Percentiles rank a stretch among this genome's conserved stretches.
Evolutionary conservation across 2,888 invertebrate genomes (phyloP).

Genomic region (Tridacna gigas): DNA sequence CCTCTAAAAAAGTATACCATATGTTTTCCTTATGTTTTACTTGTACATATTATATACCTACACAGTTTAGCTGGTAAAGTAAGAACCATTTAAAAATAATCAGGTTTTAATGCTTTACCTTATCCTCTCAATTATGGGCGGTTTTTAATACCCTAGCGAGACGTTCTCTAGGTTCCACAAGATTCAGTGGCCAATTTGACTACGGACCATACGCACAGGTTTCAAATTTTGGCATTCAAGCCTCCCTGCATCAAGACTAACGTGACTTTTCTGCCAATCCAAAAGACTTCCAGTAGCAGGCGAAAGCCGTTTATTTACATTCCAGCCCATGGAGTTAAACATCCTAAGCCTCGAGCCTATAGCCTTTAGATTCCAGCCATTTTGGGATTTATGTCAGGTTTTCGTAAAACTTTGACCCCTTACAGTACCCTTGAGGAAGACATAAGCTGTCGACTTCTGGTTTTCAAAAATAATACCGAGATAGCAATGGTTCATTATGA

Average conservation of each 20-base stretch:
- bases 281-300: slow-evolving; percentile 7
- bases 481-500: slow-evolving; percentile 22
- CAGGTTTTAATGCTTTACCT: slow-evolving; percentile 25
- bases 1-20: no score
- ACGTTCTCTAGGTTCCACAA: slow-evolving; percentile 16
- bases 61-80: background rate
- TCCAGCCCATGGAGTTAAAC: slow-evolving; percentile 23
- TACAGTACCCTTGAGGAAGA: slow-evolving; percentile 4
- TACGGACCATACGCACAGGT: slow-evolving; percentile 14
- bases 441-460: slow-evolving; percentile 21
- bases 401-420: background rate
- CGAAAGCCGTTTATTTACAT: slow-evolving; percentile 14
- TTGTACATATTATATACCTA: no score
- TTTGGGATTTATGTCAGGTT: background rate
- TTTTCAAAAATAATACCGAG: slow-evolving; percentile 27
- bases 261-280: slow-evolving; percentile 20
- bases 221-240: slow-evolving; percentile 14
- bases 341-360: slow-evolving; percentile 10
- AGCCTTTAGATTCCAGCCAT: slow-evolving; percentile 17
- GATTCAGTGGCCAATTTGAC: slow-evolving; percentile 23
- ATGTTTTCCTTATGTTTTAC: no score
- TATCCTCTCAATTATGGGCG: slow-evolving; percentile 6
- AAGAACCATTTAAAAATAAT: slow-evolving; percentile 3
- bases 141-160: background rate
- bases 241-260: slow-evolving; percentile 22